A percentile compares a stretch with the other conserved stretches of the same genome.
These are phyloP conservation scores for Cynodonichthys magdalenae DNA, from an alignment of 2,797 vertebrate species.

Conservation along the genomic window DNA sequence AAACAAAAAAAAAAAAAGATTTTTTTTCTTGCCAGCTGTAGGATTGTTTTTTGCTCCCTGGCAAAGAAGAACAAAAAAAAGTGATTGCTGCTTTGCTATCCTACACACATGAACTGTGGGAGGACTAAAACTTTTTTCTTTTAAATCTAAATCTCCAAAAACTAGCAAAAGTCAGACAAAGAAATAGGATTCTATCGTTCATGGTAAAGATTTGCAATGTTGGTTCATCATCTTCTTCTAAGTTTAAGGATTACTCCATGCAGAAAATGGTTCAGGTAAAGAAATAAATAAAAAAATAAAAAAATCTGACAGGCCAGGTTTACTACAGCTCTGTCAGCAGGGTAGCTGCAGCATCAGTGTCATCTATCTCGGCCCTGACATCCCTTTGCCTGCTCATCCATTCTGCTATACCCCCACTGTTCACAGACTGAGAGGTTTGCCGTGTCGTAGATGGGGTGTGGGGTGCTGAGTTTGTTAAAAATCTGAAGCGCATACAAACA, in stretches of 20 bases:
- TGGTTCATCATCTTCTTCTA: neutral
- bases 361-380: constrained; percentile 16
- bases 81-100: constrained; percentile 22
- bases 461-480: constrained; percentile 49
- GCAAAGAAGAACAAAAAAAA: constrained; percentile 21
- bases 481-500: constrained; percentile 54
- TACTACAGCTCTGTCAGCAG: neutral
- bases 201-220: neutral
- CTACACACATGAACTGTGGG: constrained; percentile 11
- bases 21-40: constrained; percentile 7
- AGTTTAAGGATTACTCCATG: neutral
- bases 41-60: constrained; percentile 23
- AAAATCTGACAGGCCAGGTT: neutral
- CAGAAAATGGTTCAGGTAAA: neutral
- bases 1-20: neutral
- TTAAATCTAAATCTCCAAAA: neutral
- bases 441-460: constrained; percentile 9
- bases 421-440: constrained; percentile 40
- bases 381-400: constrained; percentile 30
- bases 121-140: constrained; percentile 15
- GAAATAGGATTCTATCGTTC: neutral
- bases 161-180: neutral
- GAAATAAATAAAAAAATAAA: too few species aligned
- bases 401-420: constrained; percentile 43
- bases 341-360: constrained; percentile 9